phyloP scores from a whole-genome alignment of 2,888 invertebrate species.

The Megaustenia siamemsis region DNA sequence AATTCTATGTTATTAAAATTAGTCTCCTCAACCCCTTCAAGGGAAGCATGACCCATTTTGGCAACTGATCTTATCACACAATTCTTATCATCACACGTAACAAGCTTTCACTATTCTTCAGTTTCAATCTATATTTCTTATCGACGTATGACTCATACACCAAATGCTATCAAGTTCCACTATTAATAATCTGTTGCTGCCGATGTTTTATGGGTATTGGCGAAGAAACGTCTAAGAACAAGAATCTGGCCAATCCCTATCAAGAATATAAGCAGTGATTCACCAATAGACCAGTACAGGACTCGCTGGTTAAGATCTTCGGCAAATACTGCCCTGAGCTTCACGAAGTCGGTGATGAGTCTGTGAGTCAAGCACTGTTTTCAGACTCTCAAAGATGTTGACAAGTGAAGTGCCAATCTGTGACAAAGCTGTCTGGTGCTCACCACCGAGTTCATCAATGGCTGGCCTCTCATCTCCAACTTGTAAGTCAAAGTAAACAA shows the following conservation, averaged over 20 bases:
- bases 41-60: too few species aligned
- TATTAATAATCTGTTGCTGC: too few species aligned
- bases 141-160: too few species aligned
- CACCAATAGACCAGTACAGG: constrained; percentile 90
- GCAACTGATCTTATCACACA: too few species aligned
- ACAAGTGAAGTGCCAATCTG: constrained; percentile 95
- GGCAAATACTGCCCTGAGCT: constrained; percentile 95
- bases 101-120: too few species aligned
- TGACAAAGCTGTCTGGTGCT: constrained; percentile 87
- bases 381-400: constrained; percentile 92
- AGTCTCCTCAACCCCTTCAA: too few species aligned
- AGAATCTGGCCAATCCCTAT: constrained; percentile 95
- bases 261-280: constrained; percentile 90
- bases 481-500: constrained; percentile 98
- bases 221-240: constrained; percentile 94
- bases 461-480: constrained; percentile 92
- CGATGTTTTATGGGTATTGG: constrained; percentile 82
- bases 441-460: constrained; percentile 79
- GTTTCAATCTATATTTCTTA: too few species aligned
- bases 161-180: too few species aligned
- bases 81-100: too few species aligned
- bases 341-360: constrained; percentile 97
- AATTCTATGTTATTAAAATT: too few species aligned
- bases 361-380: constrained; percentile 94
- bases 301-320: constrained; percentile 98